Base-by-base conservation (phyloP, 2,888 invertebrate genomes). In the Himalopsyche japonica region DNA sequence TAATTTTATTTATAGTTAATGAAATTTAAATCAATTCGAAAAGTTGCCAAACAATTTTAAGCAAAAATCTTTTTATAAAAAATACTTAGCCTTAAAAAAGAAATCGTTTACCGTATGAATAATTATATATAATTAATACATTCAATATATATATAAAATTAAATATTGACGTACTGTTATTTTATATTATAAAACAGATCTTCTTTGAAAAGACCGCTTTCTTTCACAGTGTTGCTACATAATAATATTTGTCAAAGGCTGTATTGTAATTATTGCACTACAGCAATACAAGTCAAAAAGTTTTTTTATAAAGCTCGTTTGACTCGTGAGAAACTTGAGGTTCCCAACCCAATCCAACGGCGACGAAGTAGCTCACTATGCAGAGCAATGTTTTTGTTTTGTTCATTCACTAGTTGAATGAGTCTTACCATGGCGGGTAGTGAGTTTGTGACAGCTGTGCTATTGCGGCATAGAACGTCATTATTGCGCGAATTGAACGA, bases 401-500 rank as follows among this genome's bases (percentile, higher is more conserved):
- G 84, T 84, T 70, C 78, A 80, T 76, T 82, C 85, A 84, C 83
- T 79, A 70, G 34, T 85, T 89, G 89, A 91, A 91, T 91, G 20
- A 7, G 88, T 89, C 91, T 91, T 91, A 77, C 34, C 90, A 93
- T 93, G 93, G 92, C 92, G 87, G 91, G 91, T 89, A 91, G 90
- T 86, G 91, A 90, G 49, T 93, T 92, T 85, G 94, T 94, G 87
- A 93, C 94, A 89, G 93, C 93, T 88, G 91, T 94, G 87, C 90
- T 95, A 84, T 91, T 93, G 88, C 93, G 94, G 82, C 94, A 94
- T 90, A 94, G 93, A 90, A 91, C 92, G 79, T 93, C 93, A 85
- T 92, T 95, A 88, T 91, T 94, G 88, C 92, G 93, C 85, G 94
- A 94, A 91, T 89, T 94, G 87, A 92, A 93, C 88, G 93, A 93